Conservation (phyloP, 1,140 invertebrate genomes). For the Idris sp. region DNA sequence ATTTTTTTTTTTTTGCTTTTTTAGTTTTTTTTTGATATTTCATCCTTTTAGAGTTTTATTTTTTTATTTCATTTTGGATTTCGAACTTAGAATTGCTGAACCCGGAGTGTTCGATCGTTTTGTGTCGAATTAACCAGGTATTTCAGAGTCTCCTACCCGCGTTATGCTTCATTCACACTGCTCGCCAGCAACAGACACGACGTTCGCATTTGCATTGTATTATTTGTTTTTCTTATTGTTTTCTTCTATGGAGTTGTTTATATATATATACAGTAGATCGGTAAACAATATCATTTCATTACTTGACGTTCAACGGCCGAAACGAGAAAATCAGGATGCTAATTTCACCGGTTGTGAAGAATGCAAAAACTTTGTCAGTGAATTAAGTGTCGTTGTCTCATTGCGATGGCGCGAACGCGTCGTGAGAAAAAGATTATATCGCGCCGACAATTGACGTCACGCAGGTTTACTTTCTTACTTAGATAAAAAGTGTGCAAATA, state of each 20-base stretch:
- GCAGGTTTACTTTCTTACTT: constrained; percentile 18
- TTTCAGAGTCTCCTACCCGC: constrained; percentile 78
- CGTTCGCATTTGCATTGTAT: constrained; percentile 28
- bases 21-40: constrained; percentile 34
- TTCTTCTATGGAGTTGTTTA: too few species aligned
- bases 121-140: constrained; percentile 62
- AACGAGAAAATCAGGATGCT: constrained; percentile 76
- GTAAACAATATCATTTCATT: constrained; percentile 36
- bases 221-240: too few species aligned
- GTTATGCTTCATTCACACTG: constrained; percentile 78
- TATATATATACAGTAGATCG: constrained; percentile 33
- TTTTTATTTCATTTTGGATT: constrained; percentile 65
- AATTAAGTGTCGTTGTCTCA: constrained; percentile 27
- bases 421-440: constrained; percentile 11
- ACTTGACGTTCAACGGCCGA: constrained; percentile 68
- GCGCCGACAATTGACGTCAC: constrained; percentile 20
- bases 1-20: constrained; percentile 9
- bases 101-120: constrained; percentile 61
- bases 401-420: constrained; percentile 22
- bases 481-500: constrained; percentile 60
- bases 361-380: constrained; percentile 33
- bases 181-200: constrained; percentile 72
- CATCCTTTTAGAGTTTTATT: constrained; percentile 64
- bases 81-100: constrained; percentile 66
- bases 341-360: constrained; percentile 72